Evolutionary conservation across 35 echinoderm and acorn worm genomes (phyloP).

Genomic region (Patiria miniata): DNA sequence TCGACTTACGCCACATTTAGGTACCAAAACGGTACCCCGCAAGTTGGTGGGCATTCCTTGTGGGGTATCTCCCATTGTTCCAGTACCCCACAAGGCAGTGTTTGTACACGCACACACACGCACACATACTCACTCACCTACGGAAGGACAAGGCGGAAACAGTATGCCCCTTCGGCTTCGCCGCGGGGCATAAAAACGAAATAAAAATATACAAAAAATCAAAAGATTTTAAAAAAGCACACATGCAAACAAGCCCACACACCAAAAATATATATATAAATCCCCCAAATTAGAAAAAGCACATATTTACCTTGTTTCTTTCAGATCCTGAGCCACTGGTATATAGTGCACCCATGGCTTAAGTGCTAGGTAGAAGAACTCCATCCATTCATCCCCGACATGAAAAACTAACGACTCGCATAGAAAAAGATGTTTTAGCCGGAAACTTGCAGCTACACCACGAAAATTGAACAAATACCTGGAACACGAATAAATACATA

Average conservation of each 20-base stretch:
- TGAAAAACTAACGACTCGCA: conserved; percentile 98
- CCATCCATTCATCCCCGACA: conserved; percentile 93
- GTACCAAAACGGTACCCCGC: too few species aligned
- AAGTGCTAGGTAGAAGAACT: conserved; percentile 95
- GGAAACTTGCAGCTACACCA: conserved; percentile 96
- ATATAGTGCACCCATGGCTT: conserved; percentile 99
- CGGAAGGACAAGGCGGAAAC: too few species aligned
- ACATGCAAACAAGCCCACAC: not conserved
- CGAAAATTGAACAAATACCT: conserved; percentile 98
- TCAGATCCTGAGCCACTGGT: conserved; percentile 72
- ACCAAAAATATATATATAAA: not conserved
- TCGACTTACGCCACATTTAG: too few species aligned
- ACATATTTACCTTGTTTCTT: conserved; percentile 68
- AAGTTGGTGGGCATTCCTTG: too few species aligned
- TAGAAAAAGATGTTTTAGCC: conserved; percentile 95
- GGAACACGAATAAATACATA: not conserved
- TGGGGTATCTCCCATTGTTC: too few species aligned
- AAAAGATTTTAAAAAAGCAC: not conserved
- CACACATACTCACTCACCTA: not conserved
- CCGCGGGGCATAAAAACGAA: too few species aligned
- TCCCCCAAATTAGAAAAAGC: not conserved
- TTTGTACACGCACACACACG: not conserved
- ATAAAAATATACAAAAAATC: not conserved
- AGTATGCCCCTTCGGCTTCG: too few species aligned
- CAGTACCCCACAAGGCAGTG: too few species aligned